Evolutionary conservation across 35 echinoderm and acorn worm species (phyloP).

Genomic region (Diadema setosum): DNA sequence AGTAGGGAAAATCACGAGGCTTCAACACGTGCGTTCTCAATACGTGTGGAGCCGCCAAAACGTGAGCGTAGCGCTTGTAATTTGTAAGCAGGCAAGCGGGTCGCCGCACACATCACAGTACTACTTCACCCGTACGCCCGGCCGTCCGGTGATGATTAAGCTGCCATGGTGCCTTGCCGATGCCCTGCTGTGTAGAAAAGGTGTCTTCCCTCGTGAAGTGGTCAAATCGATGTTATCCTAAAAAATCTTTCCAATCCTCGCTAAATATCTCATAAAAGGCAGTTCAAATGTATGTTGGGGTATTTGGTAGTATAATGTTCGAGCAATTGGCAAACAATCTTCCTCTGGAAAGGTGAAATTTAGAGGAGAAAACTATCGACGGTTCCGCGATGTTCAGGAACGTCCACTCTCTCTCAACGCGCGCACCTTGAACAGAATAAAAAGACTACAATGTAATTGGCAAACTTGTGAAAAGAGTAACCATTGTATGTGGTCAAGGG

Average conservation of each 20-base stretch:
- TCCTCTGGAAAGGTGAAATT: neutral
- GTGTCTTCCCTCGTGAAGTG: neutral
- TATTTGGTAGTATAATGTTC: neutral
- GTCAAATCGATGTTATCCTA: neutral
- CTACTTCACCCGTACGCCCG: neutral
- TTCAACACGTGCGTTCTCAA: neutral
- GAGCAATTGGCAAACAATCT: neutral
- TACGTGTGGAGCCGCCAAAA: neutral
- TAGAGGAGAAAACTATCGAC: neutral
- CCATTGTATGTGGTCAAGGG: too few species aligned
- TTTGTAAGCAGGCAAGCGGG: neutral
- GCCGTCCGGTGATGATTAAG: neutral
- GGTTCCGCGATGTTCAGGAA: neutral
- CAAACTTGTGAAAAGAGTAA: too few species aligned
- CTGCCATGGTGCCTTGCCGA: neutral
- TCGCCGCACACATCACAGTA: neutral
- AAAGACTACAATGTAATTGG: too few species aligned
- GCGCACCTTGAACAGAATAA: too few species aligned
- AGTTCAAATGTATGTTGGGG: neutral
- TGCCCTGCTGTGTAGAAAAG: neutral
- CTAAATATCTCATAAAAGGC: neutral
- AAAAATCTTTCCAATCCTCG: neutral
- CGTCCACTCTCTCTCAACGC: neutral
- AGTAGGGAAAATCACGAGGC: neutral
- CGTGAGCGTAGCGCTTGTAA: too few species aligned